Base-by-base conservation (phyloP, 2,113 vertebrate genomes). In the Choloepus hoffmanni region DNA sequence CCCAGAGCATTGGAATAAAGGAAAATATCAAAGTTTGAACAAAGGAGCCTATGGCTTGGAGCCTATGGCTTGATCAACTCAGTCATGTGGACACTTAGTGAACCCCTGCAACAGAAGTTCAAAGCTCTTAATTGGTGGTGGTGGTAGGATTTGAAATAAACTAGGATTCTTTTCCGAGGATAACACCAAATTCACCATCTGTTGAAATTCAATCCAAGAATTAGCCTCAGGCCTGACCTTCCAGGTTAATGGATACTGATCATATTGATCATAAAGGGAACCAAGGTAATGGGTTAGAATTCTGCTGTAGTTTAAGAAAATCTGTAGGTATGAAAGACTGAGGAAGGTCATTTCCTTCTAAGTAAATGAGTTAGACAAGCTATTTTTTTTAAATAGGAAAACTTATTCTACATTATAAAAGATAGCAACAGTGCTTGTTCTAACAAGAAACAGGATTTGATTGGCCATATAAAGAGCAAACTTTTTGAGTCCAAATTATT, bases 281-380 rank as follows among this genome's bases (percentile, higher is more conserved):
- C 13, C 36, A 30, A 84, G 88, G 33, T 48, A 73, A 62, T 60
- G 5, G 72, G 73, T 68, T 55, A 48, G 86, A 87, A 70, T 16
- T 73, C 36, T 43, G n/a, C 50, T 95, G 26, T 58, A 78, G 50
- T 40, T 95, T 82, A 90, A 85, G 85, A 70, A 78, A 36, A 62
- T 21, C 14, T 83, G 65, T 86, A 76, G 12, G 33, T 77, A 62
- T 65, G 45, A 73, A 60, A 13, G 40, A 82, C 15, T 72, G 43
- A 87, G 28, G 36, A 76, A 87, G 36, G 11, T 60, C 33, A 89
- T 33, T 19, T 21, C 67, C 36, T 92, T 89, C 50, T 24, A 43
- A 79, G 55, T 48, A 94, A 91, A 33, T 48, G 16, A 78, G 84
- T 60, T 65, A 68, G 50, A 12, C 33, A n/a, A 13, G 18, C 36